Base-by-base conservation (phyloP, 2,113 vertebrate genomes). In the Delphinapterus leucas region DNA sequence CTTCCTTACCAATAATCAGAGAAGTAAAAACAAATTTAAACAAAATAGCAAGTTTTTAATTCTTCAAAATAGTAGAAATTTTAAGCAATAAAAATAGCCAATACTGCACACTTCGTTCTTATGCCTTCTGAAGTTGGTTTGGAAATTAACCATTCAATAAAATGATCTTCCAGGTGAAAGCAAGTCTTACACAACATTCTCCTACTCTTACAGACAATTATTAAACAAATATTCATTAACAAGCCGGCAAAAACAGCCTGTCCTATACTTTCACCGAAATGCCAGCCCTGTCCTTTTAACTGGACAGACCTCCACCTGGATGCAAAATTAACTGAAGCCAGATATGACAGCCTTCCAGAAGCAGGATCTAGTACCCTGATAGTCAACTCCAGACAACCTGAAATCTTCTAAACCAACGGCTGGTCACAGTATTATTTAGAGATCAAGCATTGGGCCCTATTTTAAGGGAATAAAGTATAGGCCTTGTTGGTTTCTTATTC, bases 141-240 rank as follows among this genome's bases (percentile, higher is more conserved):
- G 60, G 25, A 98, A 68, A 44, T 88, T 88, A 90, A 25, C 41
- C 36, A 44, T 90, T 88, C 31, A 86, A 17, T 53, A 73, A 96
- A 71, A 93, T 65, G 20, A 76, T 23, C 47, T 79, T 20, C 26
- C 7, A 82, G 18, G 5, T 74, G 25, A 58, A 90, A 90, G 47
- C 41, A 85, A 84, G 2, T 83, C 21, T 91, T 63, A 38, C 21
- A 82, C 9, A 91, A 91, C 41, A 71, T 88, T 92, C 8, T 90
- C 44, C 21, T 23, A 79, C 5, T 68, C 28, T 89, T 86, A 60
- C 13, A 41, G 33, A 49, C 10, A 58, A 10, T 71, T 87, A 60
- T 63, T 96, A 77, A 82, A 25, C 23, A 84, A 91, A 47, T n/a
- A 90, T 88, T 94, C 25, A 88, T 38, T 61, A 84, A 67, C 10